Conservation (phyloP, 2,888 invertebrate genomes). For the Mycogona germanica region DNA sequence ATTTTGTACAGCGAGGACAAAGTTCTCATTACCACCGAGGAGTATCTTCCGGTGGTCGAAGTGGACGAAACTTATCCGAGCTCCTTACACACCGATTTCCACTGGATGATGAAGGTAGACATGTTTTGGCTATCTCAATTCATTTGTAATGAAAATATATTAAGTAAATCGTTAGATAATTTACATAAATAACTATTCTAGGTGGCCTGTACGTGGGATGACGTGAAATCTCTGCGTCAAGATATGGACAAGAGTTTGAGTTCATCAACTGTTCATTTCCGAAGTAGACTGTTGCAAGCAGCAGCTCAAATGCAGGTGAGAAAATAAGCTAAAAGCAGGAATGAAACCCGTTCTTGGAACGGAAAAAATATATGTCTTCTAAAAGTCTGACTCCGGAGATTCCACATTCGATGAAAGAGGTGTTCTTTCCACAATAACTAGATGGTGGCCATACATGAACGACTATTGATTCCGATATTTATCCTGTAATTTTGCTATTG, state of each 20-base stretch:
- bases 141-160: not conserved
- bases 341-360: not conserved
- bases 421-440: too few relatives aligned
- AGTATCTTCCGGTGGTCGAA: conserved; percentile 91
- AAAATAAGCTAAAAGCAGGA: not conserved
- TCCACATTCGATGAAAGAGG: too few relatives aligned
- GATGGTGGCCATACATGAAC: not conserved
- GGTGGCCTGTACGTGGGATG: conserved; percentile 95
- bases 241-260: conserved; percentile 91
- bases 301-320: conserved; percentile 71
- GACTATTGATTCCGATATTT: not conserved
- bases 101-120: conserved; percentile 90
- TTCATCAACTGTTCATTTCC: conserved; percentile 74
- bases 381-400: too few relatives aligned
- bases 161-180: not conserved
- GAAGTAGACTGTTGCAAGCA: conserved; percentile 82
- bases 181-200: conserved; percentile 30
- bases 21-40: conserved; percentile 91
- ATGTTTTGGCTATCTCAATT: not conserved
- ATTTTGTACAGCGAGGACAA: conserved; percentile 91
- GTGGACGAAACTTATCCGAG: conserved; percentile 90
- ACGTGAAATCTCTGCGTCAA: conserved; percentile 76
- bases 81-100: conserved; percentile 81
- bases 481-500: not conserved
- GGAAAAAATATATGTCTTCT: too few relatives aligned